Evolutionary conservation across 2,113 vertebrate genomes (phyloP).

Genomic region (Phoenicopterus ruber): DNA sequence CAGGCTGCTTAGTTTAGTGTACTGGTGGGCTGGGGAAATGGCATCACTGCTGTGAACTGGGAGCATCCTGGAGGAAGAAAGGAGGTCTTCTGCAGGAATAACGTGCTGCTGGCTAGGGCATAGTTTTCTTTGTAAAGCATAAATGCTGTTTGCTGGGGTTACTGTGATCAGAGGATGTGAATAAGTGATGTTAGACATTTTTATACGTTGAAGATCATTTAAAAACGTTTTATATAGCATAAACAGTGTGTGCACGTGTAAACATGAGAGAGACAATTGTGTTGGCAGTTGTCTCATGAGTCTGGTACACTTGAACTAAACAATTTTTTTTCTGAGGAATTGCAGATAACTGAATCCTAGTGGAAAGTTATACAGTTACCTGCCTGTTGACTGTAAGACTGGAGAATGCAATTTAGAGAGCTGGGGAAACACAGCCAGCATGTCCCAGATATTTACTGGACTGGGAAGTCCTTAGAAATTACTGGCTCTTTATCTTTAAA

Average conservation of each 20-base stretch:
- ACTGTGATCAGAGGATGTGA: not conserved
- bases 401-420: not conserved
- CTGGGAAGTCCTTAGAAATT: not conserved
- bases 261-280: not conserved
- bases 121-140: not conserved
- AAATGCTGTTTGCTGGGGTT: not conserved
- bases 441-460: not conserved
- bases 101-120: not conserved
- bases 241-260: not conserved
- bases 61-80: not conserved
- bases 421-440: not conserved
- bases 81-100: not conserved
- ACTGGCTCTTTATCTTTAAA: not conserved
- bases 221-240: not conserved
- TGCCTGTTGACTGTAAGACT: not conserved
- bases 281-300: accelerated
- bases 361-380: not conserved
- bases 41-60: not conserved
- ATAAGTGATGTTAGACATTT: not conserved
- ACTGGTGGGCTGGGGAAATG: not conserved
- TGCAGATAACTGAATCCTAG: not conserved
- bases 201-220: not conserved
- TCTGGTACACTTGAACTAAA: not conserved
- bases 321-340: not conserved
- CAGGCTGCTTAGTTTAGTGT: not conserved